These are phyloP conservation scores for Eristalinus aeneus DNA, from an alignment of 2,888 invertebrate genomes.

Conservation along the genomic window DNA sequence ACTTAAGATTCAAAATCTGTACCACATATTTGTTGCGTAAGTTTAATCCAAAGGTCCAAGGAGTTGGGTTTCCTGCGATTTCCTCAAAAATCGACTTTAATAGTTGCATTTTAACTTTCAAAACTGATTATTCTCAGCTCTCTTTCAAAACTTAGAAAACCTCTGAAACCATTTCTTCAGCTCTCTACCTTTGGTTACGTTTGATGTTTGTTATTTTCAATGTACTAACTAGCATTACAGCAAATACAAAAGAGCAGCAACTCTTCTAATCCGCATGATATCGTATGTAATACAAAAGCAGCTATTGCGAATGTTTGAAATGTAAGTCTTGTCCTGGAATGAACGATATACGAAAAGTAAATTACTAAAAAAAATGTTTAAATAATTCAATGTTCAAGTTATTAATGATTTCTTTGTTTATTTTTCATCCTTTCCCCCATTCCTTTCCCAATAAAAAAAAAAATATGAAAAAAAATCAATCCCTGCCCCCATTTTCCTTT, in stretches of 20 bases:
- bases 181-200: neutral
- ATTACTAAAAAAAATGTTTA: constrained; percentile 63
- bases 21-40: too few relatives aligned
- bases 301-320: constrained; percentile 48
- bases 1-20: too few relatives aligned
- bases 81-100: too few relatives aligned
- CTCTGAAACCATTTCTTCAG: neutral
- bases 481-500: neutral
- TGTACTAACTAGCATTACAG: constrained; percentile 1
- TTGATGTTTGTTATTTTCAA: neutral
- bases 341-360: constrained; percentile 4
- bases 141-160: too few relatives aligned
- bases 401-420: constrained; percentile 68
- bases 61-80: too few relatives aligned
- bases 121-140: too few relatives aligned
- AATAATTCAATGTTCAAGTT: constrained; percentile 66
- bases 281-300: constrained; percentile 27
- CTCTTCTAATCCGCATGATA: constrained; percentile 48
- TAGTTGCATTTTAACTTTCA: too few relatives aligned
- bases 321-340: constrained; percentile 62
- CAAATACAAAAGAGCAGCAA: neutral
- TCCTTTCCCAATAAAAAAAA: constrained; percentile 13
- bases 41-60: too few relatives aligned
- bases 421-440: constrained; percentile 45
- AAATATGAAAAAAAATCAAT: constrained; percentile 15